Evolutionary conservation across 2,888 invertebrate species (phyloP), one percentile per base, ranked within the genome.

Genomic region (Agonopterix alstromeriana): DNA sequence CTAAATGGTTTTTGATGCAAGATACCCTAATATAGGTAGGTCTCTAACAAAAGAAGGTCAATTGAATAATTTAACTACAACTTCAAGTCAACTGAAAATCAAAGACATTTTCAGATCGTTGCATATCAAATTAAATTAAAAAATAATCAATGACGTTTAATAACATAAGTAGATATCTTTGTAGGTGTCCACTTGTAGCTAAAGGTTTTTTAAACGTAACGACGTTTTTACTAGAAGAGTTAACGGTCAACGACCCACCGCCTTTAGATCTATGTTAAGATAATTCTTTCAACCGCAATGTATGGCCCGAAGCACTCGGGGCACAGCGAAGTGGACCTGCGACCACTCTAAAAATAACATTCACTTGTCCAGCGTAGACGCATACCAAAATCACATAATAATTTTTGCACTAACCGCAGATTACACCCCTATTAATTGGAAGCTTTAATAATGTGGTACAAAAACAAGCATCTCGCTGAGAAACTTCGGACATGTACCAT

Each of bases 211-310:
- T 60, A 60, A 56, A 59, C 57, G 62, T 67, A 62, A 61, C 68
- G 61, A 68, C 63, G 67, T 63, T 60, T 65, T 60, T 58, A 48
- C 36, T 62, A 67, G 65, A 67, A 62, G 66, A 67, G 66, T 70
- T 70, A 58, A 58, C 71, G 86, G 83, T 82, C 84, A 76, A 65
- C 70, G 83, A 61, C 76, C 76, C 69, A 58, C 58, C 48, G 42
- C 35, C 66, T 68, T 61, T 67, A 83, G 86, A 86, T 86, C 82
- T 83, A 77, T 79, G 83, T 70, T 79, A 67, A 75, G 86, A 86
- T 87, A 84, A 85, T 77, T 82, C 76, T 83, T 79, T 82, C 76
- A 72, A 80, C 82, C 79, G 77, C 81, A 79, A 75, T 70, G 76
- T 79, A 67, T 74, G 62, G 77, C 77, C 77, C 57, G 71, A 67